phyloP scores from a whole-genome alignment of 2,113 vertebrate species.

The Bettongia penicillata region DNA sequence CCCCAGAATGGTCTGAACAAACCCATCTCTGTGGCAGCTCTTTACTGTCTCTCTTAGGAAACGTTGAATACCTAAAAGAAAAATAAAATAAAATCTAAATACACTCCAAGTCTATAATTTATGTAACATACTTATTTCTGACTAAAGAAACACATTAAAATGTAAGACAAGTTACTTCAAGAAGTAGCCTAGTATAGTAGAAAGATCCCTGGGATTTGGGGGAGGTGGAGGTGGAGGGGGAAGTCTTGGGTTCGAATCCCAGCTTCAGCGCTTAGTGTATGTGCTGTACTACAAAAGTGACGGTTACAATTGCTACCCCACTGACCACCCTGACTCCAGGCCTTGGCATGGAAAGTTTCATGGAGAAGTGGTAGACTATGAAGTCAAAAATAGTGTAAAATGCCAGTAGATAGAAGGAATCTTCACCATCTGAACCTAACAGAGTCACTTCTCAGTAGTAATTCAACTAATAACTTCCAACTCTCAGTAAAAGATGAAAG shows the following conservation, averaged over 20 bases:
- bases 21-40: slow-evolving; percentile 91
- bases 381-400: not conserved
- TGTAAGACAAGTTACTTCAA: not conserved
- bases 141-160: slow-evolving; percentile 37
- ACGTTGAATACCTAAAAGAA: slow-evolving; percentile 89
- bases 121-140: slow-evolving; percentile 29
- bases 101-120: slow-evolving; percentile 20
- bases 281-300: not conserved
- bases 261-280: not conserved
- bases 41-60: slow-evolving; percentile 93
- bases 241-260: not conserved
- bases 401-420: not conserved
- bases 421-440: not conserved
- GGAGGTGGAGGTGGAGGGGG: rapidly evolving
- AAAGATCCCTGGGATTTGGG: not conserved
- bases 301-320: not conserved
- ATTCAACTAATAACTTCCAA: not conserved
- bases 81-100: slow-evolving; percentile 57
- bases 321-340: not conserved
- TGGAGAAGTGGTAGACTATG: not conserved
- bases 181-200: not conserved
- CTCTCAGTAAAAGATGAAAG: not conserved
- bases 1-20: slow-evolving; percentile 94
- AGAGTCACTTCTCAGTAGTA: not conserved
- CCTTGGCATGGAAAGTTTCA: not conserved